Evolutionary conservation across 2,888 invertebrate species (phyloP), one percentile per base, ranked within the genome.

Genomic region (Dorcus hopei): DNA sequence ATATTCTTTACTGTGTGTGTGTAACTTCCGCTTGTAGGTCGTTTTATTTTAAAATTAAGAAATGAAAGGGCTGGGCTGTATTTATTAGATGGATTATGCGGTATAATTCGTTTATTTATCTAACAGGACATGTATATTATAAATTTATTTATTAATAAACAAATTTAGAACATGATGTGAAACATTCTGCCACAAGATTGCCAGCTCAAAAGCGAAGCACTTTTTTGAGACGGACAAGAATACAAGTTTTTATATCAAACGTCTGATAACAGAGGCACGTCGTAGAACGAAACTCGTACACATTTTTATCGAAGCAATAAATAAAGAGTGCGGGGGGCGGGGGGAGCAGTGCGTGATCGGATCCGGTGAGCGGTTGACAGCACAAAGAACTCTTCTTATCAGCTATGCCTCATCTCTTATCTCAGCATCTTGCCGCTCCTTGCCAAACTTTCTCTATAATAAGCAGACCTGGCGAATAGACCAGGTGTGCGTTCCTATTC

Each of bases 381-480:
- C 64, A 71, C 69, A 73, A 71, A 71, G 72, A 66, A 68, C 60
- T 63, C 49, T 60, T 64, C 68, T 75, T 75, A 75, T 75, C 75
- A 72, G 61, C 69, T 65, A 62, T 67, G 68, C 67, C 68, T 66
- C 71, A 74, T 75, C 74, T 74, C 52, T 42, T 73, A 74, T 74
- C 72, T 63, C 51, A 59, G 61, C 61, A 66, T 65, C 68, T 55
- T 54, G 61, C 62, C 68, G 69, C 71, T 70, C 72, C 72, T 74
- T 74, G 77, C 75, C 74, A 76, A 77, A 77, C 77, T 77, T 77
- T 77, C 77, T 76, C 75, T 75, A 71, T 52, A 55, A 61, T 43
- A 61, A 61, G 48, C 43, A 63, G 58, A 42, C 59, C 62, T 63
- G 62, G 63, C 59, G 55, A 55, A 43, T 45, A 56, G 56, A 40